A percentile compares a stretch with the other conserved stretches of the same genome.
Conservation (phyloP, 35 echinoderm and acorn worm species). For the Lytechinus variegatus region DNA sequence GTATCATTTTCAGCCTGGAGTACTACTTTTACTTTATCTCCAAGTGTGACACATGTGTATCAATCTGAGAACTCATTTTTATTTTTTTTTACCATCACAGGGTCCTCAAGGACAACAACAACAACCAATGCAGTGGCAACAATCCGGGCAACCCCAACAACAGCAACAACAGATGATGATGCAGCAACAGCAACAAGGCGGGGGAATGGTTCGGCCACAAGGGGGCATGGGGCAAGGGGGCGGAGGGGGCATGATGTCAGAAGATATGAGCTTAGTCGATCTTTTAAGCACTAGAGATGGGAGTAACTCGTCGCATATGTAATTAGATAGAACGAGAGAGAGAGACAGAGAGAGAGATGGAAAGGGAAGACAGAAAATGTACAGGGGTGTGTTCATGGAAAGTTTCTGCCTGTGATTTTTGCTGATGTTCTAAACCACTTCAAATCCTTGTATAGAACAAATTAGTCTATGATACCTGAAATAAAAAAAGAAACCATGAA, state of each 20-base stretch:
- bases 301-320: slow-evolving; percentile 16
- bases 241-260: slow-evolving; percentile 41
- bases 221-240: slow-evolving; percentile 7
- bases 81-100: neutral
- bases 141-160: slow-evolving; percentile 32
- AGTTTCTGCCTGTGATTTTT: too few species aligned
- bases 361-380: neutral
- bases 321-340: neutral
- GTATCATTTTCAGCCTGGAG: too few species aligned
- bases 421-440: too few species aligned
- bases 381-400: neutral
- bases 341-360: neutral
- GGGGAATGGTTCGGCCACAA: slow-evolving; percentile 22
- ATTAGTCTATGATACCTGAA: too few species aligned
- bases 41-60: neutral
- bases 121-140: slow-evolving; percentile 38
- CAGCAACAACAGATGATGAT: slow-evolving; percentile 12
- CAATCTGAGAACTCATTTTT: too few species aligned
- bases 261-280: slow-evolving; percentile 42
- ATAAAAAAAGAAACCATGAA: too few species aligned
- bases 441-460: too few species aligned
- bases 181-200: slow-evolving; percentile 42
- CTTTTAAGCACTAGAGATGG: slow-evolving; percentile 18
- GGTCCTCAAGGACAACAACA: slow-evolving; percentile 34
- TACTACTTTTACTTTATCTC: neutral